A percentile compares a stretch with the other conserved stretches of the same genome.
Conservation (phyloP, 2,113 vertebrate genomes). For the Pipra filicauda region DNA sequence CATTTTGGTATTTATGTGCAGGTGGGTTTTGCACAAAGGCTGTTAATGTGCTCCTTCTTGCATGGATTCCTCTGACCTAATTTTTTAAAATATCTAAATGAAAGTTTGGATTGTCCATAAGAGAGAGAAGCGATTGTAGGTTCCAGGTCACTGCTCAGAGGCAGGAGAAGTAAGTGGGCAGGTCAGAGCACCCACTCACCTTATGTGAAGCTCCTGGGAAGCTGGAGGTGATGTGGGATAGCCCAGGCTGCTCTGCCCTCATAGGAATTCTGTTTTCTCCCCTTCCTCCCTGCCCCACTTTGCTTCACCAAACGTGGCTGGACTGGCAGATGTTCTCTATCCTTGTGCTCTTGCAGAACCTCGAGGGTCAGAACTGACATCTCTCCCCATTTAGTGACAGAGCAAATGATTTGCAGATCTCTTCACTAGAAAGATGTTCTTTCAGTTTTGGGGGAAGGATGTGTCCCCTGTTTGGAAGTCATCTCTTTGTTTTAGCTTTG, state of each 20-base stretch:
- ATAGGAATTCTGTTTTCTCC: background rate
- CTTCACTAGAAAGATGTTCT: background rate
- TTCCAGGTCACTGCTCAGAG: background rate
- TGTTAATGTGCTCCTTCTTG: background rate
- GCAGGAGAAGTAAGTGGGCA: background rate
- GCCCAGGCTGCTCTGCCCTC: background rate
- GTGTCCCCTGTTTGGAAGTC: rapidly evolving
- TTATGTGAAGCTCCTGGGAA: background rate
- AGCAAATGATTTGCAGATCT: background rate
- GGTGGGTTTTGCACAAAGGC: background rate
- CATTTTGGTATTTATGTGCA: background rate
- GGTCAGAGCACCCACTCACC: background rate
- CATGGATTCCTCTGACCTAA: background rate
- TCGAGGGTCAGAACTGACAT: background rate
- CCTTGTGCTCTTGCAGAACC: background rate
- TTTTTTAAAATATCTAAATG: background rate
- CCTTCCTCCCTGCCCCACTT: background rate
- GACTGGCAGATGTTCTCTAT: background rate
- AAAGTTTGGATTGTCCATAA: background rate
- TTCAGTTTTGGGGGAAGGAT: rapidly evolving
- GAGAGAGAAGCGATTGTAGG: background rate
- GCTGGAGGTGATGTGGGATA: background rate
- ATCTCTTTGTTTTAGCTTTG: background rate
- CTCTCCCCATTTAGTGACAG: background rate
- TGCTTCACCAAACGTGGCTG: background rate